Base-by-base conservation (phyloP, 2,797 vertebrate species). In the Vireo griseus region DNA sequence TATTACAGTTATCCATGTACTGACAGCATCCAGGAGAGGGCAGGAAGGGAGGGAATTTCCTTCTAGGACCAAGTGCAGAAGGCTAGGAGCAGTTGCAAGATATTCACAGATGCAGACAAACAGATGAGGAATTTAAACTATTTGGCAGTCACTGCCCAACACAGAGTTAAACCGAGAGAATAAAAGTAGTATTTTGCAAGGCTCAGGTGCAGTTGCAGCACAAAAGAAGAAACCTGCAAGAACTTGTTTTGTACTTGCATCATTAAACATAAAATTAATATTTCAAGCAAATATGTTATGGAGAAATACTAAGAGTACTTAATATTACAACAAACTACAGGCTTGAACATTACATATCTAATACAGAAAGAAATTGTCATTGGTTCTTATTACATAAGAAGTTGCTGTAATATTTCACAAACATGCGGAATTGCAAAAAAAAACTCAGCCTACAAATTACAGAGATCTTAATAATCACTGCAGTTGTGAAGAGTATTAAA, bases 11-110 rank as follows among this genome's bases (percentile, higher is more conserved):
- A 96, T 66, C 87, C 54, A 10, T 14, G 22, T 29, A 37, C 72
- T 86, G 84, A 94, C 52, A 93, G 78, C 33, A 74, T 35, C 78
- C 89, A 95, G 88, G 88, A 91, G 65, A 91, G 67, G 55, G 67
- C 77, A 92, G 86, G 86, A 91, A 95, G 93, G 86, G 88, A 91
- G 72, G 84, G 61, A 87, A 80, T 89, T 89, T 95, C 81, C 65
- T 92, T 48, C 84, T 26, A 67, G 28, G 67, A 85, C 48, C 58
- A 20, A 68, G 45, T 21, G 58, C 55, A 77, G 61, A 91, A 95
- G 89, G 45, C 37, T 26, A 65, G 45, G 18, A 90, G 80, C 40
- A 54, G 51, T 55, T 83, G 54, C 39, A 74, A 82, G 1, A 2
- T 40, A 5, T 37, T 92, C 75, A 88, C 37, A 90, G 79, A 75